Base-by-base conservation (phyloP, 1,140 invertebrate genomes). In the Leguminivora glycinivorella region DNA sequence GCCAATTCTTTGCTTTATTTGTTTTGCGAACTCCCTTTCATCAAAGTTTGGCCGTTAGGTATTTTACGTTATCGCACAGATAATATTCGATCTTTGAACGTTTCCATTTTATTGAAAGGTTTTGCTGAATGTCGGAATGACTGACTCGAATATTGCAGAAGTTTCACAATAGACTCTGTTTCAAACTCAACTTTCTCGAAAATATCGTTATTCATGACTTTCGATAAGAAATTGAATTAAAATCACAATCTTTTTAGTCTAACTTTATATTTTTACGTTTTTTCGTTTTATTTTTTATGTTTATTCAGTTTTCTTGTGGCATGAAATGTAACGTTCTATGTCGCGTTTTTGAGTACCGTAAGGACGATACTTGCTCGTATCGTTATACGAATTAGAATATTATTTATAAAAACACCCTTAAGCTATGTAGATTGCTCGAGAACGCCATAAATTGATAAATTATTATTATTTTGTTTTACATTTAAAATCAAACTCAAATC, bases 121-220 rank as follows among this genome's bases (percentile, higher is more conserved):
- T 29, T 63, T 74, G 79, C 74, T 71, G 74, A 81, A 82, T 76
- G 77, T 74, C 73, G 70, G 80, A 86, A 87, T 86, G 83, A 40
- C 79, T 78, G 81, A 75, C 80, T 77, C 70, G 78, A 84, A 87
- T 85, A 87, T 88, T 88, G 83, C 80, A 82, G 83, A 85, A 83
- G 77, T 85, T 84, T 79, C 76, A 85, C 83, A 87, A 84, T 84
- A 79, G 81, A 80, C 81, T 70, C 73, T 76, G 76, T 81, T 76
- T 78, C 75, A 77, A 85, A 81, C 81, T 80, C 69, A 56, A 68
- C 70, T 81, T 81, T 74, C 70, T 80, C 80, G 74, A 69, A 83
- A 84, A 85, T 82, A 73, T 78, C 85, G 77, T 86, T 88, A 85
- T 85, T 87, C 83, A 83, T 85, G 80, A 81, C 78, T 82, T 86